phyloP scores from a whole-genome alignment of 2,113 vertebrate species.

The Triplophysa dalaica region DNA sequence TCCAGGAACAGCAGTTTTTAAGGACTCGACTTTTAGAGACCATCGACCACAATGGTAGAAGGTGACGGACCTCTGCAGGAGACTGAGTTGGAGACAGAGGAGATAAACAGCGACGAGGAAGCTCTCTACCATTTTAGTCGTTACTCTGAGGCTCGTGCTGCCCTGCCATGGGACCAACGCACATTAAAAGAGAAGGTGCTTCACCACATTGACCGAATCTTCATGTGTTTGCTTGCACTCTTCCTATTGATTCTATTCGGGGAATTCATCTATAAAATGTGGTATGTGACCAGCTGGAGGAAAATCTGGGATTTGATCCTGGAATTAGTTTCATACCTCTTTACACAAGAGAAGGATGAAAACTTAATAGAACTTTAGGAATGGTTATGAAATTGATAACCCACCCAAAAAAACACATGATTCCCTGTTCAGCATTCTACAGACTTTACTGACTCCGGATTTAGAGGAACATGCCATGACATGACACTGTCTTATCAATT shows the following conservation, averaged over 20 bases:
- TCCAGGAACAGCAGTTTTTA: background rate
- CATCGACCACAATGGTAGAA: constrained; percentile 60
- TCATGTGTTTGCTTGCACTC: constrained; percentile 61
- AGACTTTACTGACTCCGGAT: background rate
- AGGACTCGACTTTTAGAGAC: background rate
- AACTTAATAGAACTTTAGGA: constrained; percentile 66
- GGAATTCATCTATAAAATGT: constrained; percentile 68
- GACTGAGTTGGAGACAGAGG: constrained; percentile 60
- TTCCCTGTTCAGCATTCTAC: background rate
- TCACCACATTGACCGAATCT: constrained; percentile 68
- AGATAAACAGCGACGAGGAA: constrained; percentile 51
- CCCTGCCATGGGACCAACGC: constrained; percentile 70
- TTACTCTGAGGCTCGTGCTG: constrained; percentile 55
- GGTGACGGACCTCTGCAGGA: constrained; percentile 38
- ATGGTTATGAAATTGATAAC: background rate
- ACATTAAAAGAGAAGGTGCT: constrained; percentile 68
- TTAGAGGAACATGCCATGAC: background rate
- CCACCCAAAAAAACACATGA: background rate
- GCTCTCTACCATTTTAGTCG: constrained; percentile 61
- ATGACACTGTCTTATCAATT: background rate
- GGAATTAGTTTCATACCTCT: constrained; percentile 56
- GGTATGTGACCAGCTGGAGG: constrained; percentile 65
- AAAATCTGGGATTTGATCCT: constrained; percentile 57
- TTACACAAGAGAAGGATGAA: constrained; percentile 64
- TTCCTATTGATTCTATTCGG: constrained; percentile 57